Evolutionary conservation across 2,113 vertebrate species (phyloP), one percentile per base, ranked within the genome.

Genomic region (Zonotrichia leucophrys): DNA sequence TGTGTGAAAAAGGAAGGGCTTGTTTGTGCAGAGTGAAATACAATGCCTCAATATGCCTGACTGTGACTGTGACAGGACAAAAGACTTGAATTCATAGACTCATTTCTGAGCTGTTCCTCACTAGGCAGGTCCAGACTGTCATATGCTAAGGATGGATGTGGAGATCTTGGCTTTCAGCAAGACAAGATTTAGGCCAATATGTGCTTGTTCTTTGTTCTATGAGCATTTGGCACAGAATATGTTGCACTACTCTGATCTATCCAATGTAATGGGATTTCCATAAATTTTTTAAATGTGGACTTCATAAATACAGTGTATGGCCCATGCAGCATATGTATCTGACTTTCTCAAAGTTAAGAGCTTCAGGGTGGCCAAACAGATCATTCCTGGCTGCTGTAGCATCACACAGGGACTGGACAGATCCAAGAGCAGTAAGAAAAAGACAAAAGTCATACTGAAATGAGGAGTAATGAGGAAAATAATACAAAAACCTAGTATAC

Each of bases 241-340:
- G 27, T 85, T 58, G 41, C 80, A 79, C 37, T 73, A 74, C 33
- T 83, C n/a, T 2, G 13, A 87, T 39, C 62, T 89, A 85, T 49
- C 46, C 50, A 69, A 10, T 47, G 59, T 59, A 86, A 95, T 67
- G 70, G 82, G 84, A 91, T 94, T 95, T 92, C 84, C 76, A 70
- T 80, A 70, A 4, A 3, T 70, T 90, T 91, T 78, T 92, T 12
- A 64, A 87, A 94, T 52, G 30, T 60, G 70, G 64, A 25, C 62
- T 91, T 95, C 72, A 80, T 74, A 95, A 82, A 39, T 58, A 55
- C n/a, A 55, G n/a, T 82, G 60, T 91, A 94, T 94, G 78, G 67
- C 55, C 78, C 66, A 50, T 68, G 35, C 83, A 88, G 92, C 81
- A 94, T 74, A 92, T 69, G 49, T 46, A 92, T 89, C 80, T 93